Base-by-base conservation (phyloP, 2,113 vertebrate species). In the Tragelaphus buxtoni region DNA sequence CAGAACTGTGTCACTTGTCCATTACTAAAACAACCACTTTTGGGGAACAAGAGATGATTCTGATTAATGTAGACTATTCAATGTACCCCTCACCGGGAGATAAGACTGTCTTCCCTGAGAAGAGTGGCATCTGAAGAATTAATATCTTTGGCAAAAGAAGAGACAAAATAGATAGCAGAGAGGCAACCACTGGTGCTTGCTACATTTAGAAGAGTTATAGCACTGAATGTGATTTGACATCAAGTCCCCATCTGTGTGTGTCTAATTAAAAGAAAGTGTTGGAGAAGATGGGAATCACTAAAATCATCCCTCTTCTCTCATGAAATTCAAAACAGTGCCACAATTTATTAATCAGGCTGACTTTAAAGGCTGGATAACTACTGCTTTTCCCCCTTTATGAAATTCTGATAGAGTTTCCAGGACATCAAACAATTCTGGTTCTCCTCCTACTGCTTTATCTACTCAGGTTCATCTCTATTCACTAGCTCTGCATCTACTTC, bases 191-290 rank as follows among this genome's bases (percentile, higher is more conserved):
- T 28, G 32, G 53, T 61, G 28, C 77, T 1, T 55, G 32, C 28
- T 45, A 79, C 18, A 26, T 22, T 95, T 47, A 83, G 30, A 82
- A 42, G 28, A 88, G 7, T 42, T 13, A 39, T 24, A 42, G 24
- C 13, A 77, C 42, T 39, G 30, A 60, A 39, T 22, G 20, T 49
- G 10, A 91, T 60, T 65, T n/a, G 63, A 95, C 89, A 63, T 35
- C 30, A 88, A 81, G n/a, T 74, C 32, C 16, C 14, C 35, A 32
- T 56, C 20, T 87, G 30, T 65, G 12, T 61, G 5, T 65, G 13
- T 90, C 96, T 90, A 95, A 58, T 76, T 92, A 92, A 94, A 95
- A 63, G 10, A 5, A 84, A 56, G 28, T 47, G 18, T 28, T 91
- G 6, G 17, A 84, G 26, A 87, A 76, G 7, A 3, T 3, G 2